Conservation (phyloP, 2,888 invertebrate genomes). For the Didymodactylos carnosus region DNA sequence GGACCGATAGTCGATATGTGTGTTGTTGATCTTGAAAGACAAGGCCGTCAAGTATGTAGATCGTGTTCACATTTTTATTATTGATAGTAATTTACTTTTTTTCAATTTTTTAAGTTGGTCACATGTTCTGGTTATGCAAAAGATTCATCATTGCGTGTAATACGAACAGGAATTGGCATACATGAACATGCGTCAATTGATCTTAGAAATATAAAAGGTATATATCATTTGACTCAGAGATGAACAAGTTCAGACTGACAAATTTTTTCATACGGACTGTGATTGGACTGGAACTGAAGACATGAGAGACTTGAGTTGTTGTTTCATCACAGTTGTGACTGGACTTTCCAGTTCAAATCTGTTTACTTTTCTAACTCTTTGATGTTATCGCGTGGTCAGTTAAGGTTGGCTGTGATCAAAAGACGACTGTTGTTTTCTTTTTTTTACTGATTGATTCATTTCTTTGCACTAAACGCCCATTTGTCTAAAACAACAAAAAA, state of each 20-base stretch:
- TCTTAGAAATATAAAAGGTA: conserved; percentile 72
- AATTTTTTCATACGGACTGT: no score
- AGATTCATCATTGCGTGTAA: conserved; percentile 85
- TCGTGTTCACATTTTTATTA: not conserved
- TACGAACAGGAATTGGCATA: conserved; percentile 93
- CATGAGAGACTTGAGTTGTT: no score
- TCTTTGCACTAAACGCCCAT: no score
- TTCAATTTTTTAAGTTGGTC: conserved; percentile 44
- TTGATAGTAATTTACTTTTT: not conserved
- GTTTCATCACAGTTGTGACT: no score
- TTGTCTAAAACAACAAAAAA: no score
- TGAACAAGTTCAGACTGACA: not conserved
- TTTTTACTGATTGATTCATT: no score
- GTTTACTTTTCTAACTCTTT: no score
- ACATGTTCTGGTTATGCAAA: conserved; percentile 92
- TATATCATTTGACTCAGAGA: not conserved
- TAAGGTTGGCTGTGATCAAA: no score
- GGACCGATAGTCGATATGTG: conserved; percentile 96
- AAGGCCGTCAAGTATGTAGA: conserved; percentile 51
- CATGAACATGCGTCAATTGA: conserved; percentile 94
- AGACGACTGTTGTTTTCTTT: no score
- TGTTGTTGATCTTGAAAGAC: conserved; percentile 79
- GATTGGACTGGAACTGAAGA: no score
- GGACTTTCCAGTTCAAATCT: no score
- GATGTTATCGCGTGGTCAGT: no score